phyloP scores from a whole-genome alignment of 2,888 invertebrate species.

The Sphaerophoria rueppellii region DNA sequence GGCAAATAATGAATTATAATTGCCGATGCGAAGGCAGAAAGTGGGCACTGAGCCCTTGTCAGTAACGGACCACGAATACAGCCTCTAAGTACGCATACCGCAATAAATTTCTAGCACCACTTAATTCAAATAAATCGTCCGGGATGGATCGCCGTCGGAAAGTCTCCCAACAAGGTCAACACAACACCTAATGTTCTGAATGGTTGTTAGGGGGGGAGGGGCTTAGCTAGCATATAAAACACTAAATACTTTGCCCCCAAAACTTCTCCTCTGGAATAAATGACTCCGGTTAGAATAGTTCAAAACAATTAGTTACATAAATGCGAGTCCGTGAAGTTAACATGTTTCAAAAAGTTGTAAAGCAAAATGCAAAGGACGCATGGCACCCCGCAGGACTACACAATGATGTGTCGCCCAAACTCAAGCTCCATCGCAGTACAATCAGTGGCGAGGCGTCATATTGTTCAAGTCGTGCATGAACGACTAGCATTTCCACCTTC shows the following conservation, averaged over 20 bases:
- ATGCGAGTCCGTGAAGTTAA: slow-evolving; percentile 56
- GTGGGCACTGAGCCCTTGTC: slow-evolving; percentile 45
- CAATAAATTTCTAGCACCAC: slow-evolving; percentile 68
- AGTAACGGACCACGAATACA: slow-evolving; percentile 9
- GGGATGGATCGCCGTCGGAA: too few relatives aligned
- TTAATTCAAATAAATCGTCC: slow-evolving; percentile 63
- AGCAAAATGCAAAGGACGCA: slow-evolving; percentile 56
- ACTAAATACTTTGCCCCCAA: slow-evolving; percentile 8
- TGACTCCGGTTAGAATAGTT: slow-evolving; percentile 71
- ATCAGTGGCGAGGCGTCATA: too few relatives aligned
- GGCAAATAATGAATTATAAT: slow-evolving; percentile 56
- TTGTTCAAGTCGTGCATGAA: too few relatives aligned
- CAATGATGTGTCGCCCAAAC: slow-evolving; percentile 6
- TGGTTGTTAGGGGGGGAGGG: not conserved
- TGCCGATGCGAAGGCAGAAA: slow-evolving; percentile 3
- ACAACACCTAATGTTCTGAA: not conserved
- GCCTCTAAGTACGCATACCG: slow-evolving; percentile 30
- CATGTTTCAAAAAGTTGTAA: slow-evolving; percentile 69
- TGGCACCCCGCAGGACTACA: slow-evolving; percentile 9
- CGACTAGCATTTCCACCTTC: too few relatives aligned
- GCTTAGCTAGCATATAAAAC: slow-evolving; percentile 32
- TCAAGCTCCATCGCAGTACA: not conserved
- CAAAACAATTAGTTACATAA: slow-evolving; percentile 70
- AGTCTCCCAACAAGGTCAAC: slow-evolving; percentile 60
- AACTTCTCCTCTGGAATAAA: slow-evolving; percentile 50